Conservation (phyloP, 2,113 vertebrate genomes). For the Myotis yumanensis region DNA sequence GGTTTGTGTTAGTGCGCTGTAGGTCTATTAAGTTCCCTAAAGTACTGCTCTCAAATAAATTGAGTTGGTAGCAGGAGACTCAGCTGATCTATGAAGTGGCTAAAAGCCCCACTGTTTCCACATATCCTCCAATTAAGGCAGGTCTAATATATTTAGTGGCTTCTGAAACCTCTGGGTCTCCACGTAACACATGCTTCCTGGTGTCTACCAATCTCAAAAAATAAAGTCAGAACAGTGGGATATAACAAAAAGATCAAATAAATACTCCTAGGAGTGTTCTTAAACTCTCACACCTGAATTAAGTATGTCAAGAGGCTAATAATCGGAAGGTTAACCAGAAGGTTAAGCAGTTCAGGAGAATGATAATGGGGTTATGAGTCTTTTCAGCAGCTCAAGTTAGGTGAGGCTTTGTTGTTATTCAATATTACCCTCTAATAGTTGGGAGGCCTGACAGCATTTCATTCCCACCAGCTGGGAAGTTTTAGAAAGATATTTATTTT, state of each 20-base stretch:
- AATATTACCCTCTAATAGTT: slow-evolving; percentile 46
- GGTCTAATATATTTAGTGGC: slow-evolving; percentile 54
- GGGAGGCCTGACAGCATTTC: slow-evolving; percentile 22
- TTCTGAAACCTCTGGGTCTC: slow-evolving; percentile 62
- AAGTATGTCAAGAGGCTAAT: slow-evolving; percentile 63
- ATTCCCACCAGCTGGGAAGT: slow-evolving; percentile 51
- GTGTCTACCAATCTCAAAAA: slow-evolving; percentile 64
- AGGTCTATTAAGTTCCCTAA: slow-evolving; percentile 55
- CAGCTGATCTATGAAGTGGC: slow-evolving; percentile 61
- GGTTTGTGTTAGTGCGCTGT: neutral
- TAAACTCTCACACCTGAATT: slow-evolving; percentile 61
- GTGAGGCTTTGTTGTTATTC: slow-evolving; percentile 65
- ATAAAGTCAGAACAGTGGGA: slow-evolving; percentile 52
- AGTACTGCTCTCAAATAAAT: slow-evolving; percentile 57
- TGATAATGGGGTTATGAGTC: slow-evolving; percentile 54
- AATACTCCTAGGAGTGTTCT: neutral
- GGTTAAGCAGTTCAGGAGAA: slow-evolving; percentile 61
- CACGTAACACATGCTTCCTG: slow-evolving; percentile 36
- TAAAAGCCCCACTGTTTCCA: slow-evolving; percentile 50
- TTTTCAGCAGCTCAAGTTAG: slow-evolving; percentile 71
- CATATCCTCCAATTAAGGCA: slow-evolving; percentile 63
- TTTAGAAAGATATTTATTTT: slow-evolving; percentile 60
- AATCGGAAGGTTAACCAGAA: slow-evolving; percentile 65
- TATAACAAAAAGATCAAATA: slow-evolving; percentile 57
- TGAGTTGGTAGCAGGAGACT: slow-evolving; percentile 57